Percentiles rank a stretch among this genome's conserved stretches.
Evolutionary conservation across 2,797 vertebrate genomes (phyloP).

Genomic region (Acipenser transmontanus): DNA sequence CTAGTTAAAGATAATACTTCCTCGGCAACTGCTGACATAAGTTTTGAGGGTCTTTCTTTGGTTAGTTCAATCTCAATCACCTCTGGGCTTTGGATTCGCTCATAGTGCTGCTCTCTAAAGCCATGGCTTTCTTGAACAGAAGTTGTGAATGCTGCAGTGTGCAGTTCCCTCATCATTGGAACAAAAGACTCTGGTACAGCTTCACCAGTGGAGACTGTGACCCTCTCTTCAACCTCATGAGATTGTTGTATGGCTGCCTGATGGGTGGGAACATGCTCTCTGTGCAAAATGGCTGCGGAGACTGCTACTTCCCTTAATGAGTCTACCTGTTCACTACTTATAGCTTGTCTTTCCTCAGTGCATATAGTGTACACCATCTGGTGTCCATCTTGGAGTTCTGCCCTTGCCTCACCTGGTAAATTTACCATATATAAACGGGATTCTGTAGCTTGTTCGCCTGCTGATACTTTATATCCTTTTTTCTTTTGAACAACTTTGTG

Average conservation of each 20-base stretch:
- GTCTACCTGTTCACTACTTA: conserved; percentile 61
- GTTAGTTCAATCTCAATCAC: conserved; percentile 43
- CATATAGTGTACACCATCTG: conserved; percentile 74
- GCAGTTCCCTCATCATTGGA: conserved; percentile 51
- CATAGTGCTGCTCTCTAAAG: conserved; percentile 64
- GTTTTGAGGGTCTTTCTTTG: conserved; percentile 44
- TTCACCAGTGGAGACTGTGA: conserved; percentile 41
- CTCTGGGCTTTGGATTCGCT: conserved; percentile 61
- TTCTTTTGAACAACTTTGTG: conserved; percentile 46
- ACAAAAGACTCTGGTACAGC: conserved; percentile 44
- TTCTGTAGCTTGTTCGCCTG: conserved; percentile 63
- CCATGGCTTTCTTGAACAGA: conserved; percentile 61
- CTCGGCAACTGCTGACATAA: conserved; percentile 60
- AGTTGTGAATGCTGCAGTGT: conserved; percentile 54
- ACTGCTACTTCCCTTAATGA: conserved; percentile 50
- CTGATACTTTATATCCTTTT: conserved; percentile 60
- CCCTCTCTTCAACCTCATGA: conserved; percentile 57
- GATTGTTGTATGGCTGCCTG: conserved; percentile 61
- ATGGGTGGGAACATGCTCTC: conserved; percentile 56
- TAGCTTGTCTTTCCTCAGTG: conserved; percentile 62
- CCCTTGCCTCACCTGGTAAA: conserved; percentile 60
- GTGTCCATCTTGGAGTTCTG: conserved; percentile 37
- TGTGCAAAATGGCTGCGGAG: conserved; percentile 57
- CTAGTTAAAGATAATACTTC: conserved; percentile 54
- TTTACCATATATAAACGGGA: conserved; percentile 70